Conservation (phyloP, 2,888 invertebrate genomes). For the Eristalis arbustorum region DNA sequence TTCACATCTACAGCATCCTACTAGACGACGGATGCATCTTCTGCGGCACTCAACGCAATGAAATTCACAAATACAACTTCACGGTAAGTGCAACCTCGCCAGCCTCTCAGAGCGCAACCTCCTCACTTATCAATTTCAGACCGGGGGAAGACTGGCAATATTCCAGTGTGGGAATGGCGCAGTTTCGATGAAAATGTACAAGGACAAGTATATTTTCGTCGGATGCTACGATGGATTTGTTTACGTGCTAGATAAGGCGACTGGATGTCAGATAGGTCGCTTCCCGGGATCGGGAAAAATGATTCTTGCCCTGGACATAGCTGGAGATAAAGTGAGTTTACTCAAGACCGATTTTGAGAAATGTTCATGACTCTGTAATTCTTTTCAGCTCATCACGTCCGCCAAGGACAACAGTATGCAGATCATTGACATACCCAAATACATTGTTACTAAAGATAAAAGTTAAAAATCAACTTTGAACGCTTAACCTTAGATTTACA, state of each 20-base stretch:
- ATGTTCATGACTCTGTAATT: background rate
- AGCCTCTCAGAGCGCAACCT: background rate
- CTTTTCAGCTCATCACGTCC: slow-evolving; percentile 84
- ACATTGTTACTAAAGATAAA: slow-evolving; percentile 68
- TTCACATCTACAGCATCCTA: slow-evolving; percentile 87
- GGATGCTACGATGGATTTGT: slow-evolving; percentile 91
- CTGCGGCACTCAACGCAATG: slow-evolving; percentile 87
- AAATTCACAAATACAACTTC: slow-evolving; percentile 88
- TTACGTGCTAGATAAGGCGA: slow-evolving; percentile 83
- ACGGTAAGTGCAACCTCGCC: slow-evolving; percentile 82
- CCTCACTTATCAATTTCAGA: slow-evolving; percentile 81
- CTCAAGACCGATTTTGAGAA: background rate
- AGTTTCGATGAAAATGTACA: slow-evolving; percentile 85
- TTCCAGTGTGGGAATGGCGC: slow-evolving; percentile 86
- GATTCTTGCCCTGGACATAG: slow-evolving; percentile 86
- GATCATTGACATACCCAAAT: slow-evolving; percentile 84
- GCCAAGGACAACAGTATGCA: slow-evolving; percentile 85
- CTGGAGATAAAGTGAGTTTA: slow-evolving; percentile 83
- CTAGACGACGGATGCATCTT: slow-evolving; percentile 86
- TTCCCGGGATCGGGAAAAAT: slow-evolving; percentile 87
- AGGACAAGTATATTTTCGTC: slow-evolving; percentile 84
- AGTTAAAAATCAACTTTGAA: slow-evolving; percentile 21
- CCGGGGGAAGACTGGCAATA: slow-evolving; percentile 83
- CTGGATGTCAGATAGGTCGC: slow-evolving; percentile 82
- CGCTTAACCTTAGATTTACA: background rate